phyloP scores from a whole-genome alignment of 2,113 vertebrate genomes.

The Heloderma charlesbogerti region DNA sequence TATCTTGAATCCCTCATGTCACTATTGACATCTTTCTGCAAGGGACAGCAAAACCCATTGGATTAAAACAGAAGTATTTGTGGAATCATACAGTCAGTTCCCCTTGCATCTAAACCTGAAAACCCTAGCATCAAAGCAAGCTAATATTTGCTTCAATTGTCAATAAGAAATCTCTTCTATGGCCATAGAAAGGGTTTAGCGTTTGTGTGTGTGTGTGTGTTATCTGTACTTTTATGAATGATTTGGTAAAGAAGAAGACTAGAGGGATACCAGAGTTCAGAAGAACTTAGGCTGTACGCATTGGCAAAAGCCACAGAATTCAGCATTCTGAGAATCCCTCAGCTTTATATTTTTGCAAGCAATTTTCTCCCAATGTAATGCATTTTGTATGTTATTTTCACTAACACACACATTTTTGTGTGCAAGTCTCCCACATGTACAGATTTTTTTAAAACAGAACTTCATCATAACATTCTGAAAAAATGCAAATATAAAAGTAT shows the following conservation, averaged over 20 bases:
- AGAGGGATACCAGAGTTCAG: background rate
- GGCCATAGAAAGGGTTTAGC: background rate
- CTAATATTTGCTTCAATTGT: background rate
- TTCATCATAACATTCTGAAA: no score
- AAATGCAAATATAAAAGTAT: no score
- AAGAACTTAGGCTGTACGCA: background rate
- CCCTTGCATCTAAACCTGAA: conserved; percentile 38
- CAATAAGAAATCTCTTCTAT: background rate
- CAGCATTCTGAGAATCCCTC: background rate
- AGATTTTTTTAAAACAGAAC: no score
- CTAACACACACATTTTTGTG: no score
- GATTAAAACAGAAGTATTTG: conserved; percentile 52
- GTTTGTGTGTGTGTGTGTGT: background rate
- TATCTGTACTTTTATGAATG: background rate
- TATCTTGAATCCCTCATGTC: conserved; percentile 54
- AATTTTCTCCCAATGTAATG: no score
- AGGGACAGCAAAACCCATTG: conserved; percentile 46
- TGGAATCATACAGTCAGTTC: conserved; percentile 33
- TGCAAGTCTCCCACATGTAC: no score
- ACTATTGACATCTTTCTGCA: conserved; percentile 64
- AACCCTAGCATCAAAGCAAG: background rate
- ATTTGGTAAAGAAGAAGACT: background rate
- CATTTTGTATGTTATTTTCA: no score
- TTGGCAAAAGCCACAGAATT: background rate
- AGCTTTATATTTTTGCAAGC: background rate